Conservation (phyloP, 2,888 invertebrate genomes). For the Sclerodermus sp. region DNA sequence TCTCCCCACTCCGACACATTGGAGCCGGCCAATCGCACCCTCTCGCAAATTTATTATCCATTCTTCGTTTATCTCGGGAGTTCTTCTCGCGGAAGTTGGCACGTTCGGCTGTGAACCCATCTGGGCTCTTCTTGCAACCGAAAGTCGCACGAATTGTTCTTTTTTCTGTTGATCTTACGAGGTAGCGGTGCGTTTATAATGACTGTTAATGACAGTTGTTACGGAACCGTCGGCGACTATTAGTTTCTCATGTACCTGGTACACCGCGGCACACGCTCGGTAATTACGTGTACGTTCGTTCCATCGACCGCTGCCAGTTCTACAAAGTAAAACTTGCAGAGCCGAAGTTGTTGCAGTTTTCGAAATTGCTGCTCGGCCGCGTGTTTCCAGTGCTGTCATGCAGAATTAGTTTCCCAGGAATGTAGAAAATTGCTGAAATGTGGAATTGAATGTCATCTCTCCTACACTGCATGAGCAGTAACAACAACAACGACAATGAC, state of each 20-base stretch:
- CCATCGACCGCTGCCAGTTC: constrained; percentile 19
- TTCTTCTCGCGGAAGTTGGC: constrained; percentile 8
- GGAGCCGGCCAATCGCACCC: too few relatives aligned
- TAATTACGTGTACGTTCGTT: constrained; percentile 34
- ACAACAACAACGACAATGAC: too few relatives aligned
- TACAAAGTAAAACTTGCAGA: neutral
- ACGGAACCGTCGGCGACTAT: constrained; percentile 36
- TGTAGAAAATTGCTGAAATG: too few relatives aligned
- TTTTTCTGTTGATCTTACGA: constrained; percentile 13
- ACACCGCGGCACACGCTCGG: constrained; percentile 43
- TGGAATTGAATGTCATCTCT: too few relatives aligned
- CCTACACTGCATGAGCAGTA: too few relatives aligned
- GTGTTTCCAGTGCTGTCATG: too few relatives aligned
- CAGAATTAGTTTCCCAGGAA: too few relatives aligned
- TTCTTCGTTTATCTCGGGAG: neutral
- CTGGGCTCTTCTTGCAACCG: too few relatives aligned
- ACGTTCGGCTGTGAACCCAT: neutral
- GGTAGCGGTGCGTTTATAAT: constrained; percentile 50
- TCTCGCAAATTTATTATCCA: constrained; percentile 5
- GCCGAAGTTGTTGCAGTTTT: too few relatives aligned
- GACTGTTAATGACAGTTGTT: constrained; percentile 49
- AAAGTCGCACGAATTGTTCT: neutral
- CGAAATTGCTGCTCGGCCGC: too few relatives aligned
- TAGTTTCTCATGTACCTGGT: constrained; percentile 42
- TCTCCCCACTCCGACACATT: too few relatives aligned